Evolutionary conservation across 2,797 vertebrate genomes (phyloP).

Genomic region (Rallus crepitans): DNA sequence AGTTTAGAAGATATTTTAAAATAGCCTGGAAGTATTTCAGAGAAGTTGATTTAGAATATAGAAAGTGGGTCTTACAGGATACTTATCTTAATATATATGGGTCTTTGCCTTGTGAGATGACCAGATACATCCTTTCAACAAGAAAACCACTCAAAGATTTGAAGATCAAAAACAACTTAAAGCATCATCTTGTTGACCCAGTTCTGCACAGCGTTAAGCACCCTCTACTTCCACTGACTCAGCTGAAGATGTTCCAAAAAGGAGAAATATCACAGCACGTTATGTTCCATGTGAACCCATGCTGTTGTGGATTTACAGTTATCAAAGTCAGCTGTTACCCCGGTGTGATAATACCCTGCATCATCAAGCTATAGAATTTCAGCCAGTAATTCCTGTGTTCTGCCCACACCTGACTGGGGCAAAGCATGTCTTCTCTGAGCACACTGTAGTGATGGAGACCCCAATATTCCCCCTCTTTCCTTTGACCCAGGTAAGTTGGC

Average conservation of each 20-base stretch:
- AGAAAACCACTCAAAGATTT: slow-evolving; percentile 9
- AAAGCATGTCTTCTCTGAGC: neutral
- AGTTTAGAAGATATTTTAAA: slow-evolving; percentile 23
- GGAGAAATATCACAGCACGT: neutral
- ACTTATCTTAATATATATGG: neutral
- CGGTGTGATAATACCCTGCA: neutral
- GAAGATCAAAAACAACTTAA: slow-evolving; percentile 1
- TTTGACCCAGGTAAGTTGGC: neutral
- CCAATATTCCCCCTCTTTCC: neutral
- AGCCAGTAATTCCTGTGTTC: neutral
- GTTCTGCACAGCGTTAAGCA: slow-evolving; percentile 10
- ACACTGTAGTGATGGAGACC: neutral
- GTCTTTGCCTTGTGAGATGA: neutral
- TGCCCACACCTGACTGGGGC: neutral
- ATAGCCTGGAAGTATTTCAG: neutral
- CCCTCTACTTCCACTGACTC: neutral
- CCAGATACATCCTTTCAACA: slow-evolving; percentile 5
- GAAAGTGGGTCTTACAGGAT: neutral
- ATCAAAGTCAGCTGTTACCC: neutral
- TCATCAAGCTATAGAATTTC: slow-evolving; percentile 12
- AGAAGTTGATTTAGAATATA: neutral
- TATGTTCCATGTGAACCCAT: neutral
- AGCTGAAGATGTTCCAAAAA: slow-evolving; percentile 5
- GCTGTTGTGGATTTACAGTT: neutral
- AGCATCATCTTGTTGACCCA: neutral